phyloP scores from a whole-genome alignment of 2,888 invertebrate species.

The Crioceris asparagi region DNA sequence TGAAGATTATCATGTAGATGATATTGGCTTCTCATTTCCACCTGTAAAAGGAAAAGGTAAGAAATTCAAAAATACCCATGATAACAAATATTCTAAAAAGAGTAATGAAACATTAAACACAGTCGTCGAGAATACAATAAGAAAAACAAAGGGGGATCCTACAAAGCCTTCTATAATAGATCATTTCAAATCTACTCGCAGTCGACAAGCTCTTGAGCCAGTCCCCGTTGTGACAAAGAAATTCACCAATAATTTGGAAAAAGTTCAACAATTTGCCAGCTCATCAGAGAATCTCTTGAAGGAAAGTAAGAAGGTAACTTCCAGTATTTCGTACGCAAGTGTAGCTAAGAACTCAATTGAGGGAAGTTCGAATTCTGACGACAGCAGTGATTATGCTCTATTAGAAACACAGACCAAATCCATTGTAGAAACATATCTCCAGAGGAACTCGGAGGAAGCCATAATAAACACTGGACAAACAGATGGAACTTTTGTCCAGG shows the following conservation, averaged over 20 bases:
- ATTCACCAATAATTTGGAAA: slow-evolving; percentile 1
- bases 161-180: slow-evolving; percentile 20
- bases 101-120: slow-evolving; percentile 13
- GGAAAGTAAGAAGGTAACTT: slow-evolving; percentile 25
- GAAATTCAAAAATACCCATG: slow-evolving; percentile 12
- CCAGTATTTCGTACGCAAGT: slow-evolving; percentile 24
- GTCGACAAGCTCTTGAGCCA: slow-evolving; percentile 5
- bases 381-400: too few species aligned
- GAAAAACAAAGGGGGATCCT: slow-evolving; percentile 12
- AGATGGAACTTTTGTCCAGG: too few species aligned
- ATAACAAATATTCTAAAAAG: slow-evolving; percentile 14
- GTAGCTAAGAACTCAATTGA: slow-evolving; percentile 19
- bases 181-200: slow-evolving; percentile 16
- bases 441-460: too few species aligned
- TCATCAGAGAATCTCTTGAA: slow-evolving; percentile 8
- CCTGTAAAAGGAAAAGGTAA: slow-evolving; percentile 21
- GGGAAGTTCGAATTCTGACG: too few species aligned
- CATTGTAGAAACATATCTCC: too few species aligned
- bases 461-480: too few species aligned
- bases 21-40: slow-evolving; percentile 21
- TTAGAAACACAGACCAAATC: too few species aligned
- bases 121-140: slow-evolving; percentile 12
- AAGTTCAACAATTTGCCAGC: slow-evolving; percentile 2
- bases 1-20: slow-evolving; percentile 9
- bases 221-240: neutral